Evolutionary conservation across 2,888 invertebrate species (phyloP), one percentile per base, ranked within the genome.

Genomic region (Physocephala rufipes): DNA sequence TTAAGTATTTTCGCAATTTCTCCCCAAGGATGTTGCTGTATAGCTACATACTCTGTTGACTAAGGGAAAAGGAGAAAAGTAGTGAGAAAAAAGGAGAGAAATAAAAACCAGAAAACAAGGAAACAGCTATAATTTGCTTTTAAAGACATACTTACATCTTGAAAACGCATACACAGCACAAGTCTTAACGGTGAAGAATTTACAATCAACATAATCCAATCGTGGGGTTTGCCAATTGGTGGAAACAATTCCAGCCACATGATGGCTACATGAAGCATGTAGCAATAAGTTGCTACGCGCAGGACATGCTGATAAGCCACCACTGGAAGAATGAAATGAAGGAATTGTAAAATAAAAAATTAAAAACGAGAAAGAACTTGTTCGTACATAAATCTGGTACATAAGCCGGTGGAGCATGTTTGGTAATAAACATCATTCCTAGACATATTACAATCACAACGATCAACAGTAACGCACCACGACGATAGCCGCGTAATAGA

Each of bases 171-270:
- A 0, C 80, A 82, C 2, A 85, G 74, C 16, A 81, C 0, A 16
- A 79, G 75, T 43, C 85, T 77, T 21, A 85, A 45, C 1, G 77
- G 67, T 1, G 79, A 77, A 7, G 64, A 80, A 67, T 84, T 83
- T 0, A 84, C 74, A 0, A 82, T 19, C 7, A 71, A 64, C 61
- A 74, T 68, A 9, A 86, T 21, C 67, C 74, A 82, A 2, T 47
- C 62, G 0, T 75, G 71, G 0, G 83, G 82, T 26, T 78, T 76
- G 13, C 61, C 70, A 49, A 80, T 79, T 0, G 85, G 85, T 7
- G 85, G 84, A 78, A 82, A 82, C 12, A 80, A 63, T 45, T 80
- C 80, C 62, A 86, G 73, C 85, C 86, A 86, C 70, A 82, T 78
- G 0, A 79, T 77, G 13, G 71, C 70, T 24, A 86, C 78, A 55